Evolutionary conservation across 2,797 vertebrate genomes (phyloP), one percentile per base, ranked within the genome.

Genomic region (Xyrichtys novacula): DNA sequence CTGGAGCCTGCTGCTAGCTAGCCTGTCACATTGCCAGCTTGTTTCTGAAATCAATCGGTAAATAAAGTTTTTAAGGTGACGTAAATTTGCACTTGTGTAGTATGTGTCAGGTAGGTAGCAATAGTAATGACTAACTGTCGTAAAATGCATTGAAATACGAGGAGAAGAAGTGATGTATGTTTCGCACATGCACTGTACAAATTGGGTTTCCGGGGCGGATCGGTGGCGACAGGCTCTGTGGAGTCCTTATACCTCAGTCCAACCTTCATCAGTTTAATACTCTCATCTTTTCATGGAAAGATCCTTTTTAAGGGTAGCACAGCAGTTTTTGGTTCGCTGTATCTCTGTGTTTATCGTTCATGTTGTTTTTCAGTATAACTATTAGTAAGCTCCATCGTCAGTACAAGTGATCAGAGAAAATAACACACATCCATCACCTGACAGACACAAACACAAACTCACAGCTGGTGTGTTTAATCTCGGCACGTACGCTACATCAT

Each of bases 401-500:
- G 20, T 43, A 22, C 42, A 43, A 11, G 4, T 19, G 10, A 43
- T 43, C 69, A 34, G 57, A 83, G 49, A 75, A 79, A 83, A 79
- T 83, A 64, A 87, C 57, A 65, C 38, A 6, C 72, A 85, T 83
- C 55, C 67, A 85, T 85, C 78, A 59, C 5, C 42, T 43, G 19
- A 43, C 55, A 48, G 28, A 20, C 52, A 66, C 48, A 23, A 26
- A 34, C 36, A 39, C 42, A 43, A 26, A 62, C 38, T 32, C 15
- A 8, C 9, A n/a, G 32, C 16, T 6, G 17, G 48, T 40, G 12
- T 19, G 11, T 44, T 71, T 12, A 49, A 29, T 5, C 25, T 9
- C 32, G 1, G 3, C 32, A 65, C 17, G 23, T 4, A 29, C 62
- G 17, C 32, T 38, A 17, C 15, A 46, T 34, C 46, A 53, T 6